Percentiles rank a stretch among this genome's conserved stretches.
Conservation (phyloP, 2,797 vertebrate species). For the Myiotriccus ornatus region DNA sequence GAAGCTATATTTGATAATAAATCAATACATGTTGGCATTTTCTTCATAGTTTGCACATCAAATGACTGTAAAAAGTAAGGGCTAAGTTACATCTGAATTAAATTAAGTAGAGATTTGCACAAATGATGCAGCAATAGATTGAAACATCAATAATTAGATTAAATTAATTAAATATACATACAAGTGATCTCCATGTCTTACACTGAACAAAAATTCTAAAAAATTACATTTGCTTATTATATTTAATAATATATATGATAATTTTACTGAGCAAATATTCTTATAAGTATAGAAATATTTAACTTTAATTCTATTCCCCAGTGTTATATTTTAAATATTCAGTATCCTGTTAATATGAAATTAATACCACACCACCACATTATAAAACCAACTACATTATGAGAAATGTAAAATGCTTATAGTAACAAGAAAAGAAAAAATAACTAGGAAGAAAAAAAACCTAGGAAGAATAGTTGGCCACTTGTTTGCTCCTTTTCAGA, state of each 20-base stretch:
- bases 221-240: neutral
- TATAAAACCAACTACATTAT: neutral
- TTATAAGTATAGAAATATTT: neutral
- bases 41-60: slow-evolving; percentile 37
- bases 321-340: neutral
- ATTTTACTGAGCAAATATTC: neutral
- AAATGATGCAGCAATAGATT: slow-evolving; percentile 22
- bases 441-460: neutral
- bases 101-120: slow-evolving; percentile 34
- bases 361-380: neutral
- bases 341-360: neutral
- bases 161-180: neutral
- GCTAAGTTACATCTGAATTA: neutral
- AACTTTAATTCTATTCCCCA: neutral
- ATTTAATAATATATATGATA: neutral
- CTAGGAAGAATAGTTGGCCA: neutral
- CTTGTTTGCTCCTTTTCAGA: neutral
- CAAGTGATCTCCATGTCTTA: neutral
- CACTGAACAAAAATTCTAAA: neutral
- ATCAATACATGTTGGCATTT: slow-evolving; percentile 24
- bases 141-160: neutral
- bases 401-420: neutral
- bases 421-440: neutral
- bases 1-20: slow-evolving; percentile 23
- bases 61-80: neutral